Base-by-base conservation (phyloP, 2,797 vertebrate genomes). In the Naso thynnoides region DNA sequence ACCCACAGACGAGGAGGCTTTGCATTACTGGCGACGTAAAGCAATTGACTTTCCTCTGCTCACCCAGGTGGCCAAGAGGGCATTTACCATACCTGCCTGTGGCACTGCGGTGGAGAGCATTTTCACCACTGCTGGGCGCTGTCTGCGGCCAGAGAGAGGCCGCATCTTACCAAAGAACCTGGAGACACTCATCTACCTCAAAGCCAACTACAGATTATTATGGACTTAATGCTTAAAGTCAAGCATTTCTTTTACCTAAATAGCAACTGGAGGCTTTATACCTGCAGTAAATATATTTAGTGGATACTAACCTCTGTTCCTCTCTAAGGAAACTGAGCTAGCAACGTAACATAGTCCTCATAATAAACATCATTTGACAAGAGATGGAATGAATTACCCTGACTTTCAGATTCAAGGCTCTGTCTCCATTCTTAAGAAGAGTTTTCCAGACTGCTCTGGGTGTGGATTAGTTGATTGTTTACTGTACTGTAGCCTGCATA, bases 21-120 rank as follows among this genome's bases (percentile, higher is more conserved):
- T 95, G 80, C 95, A 95, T 80, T 95, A 94, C 87, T 95, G 95
- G 95, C 91, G 89, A 15, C 94, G 95, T 65, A 95, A 95, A 83
- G 91, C 91, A 6, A 94, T 95, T 31, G 95, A 95, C 91, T 95
- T 95, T 68, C 95, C 95, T 39, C 78, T 93, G 70, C 93, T 95
- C 21, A 86, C 94, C 66, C 93, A 94, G 78, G 92, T 95, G 71
- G 95, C 95, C 81, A 95, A 95, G 85, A 93, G 91, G 62, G 91
- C 94, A 1, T 94, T 95, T 29, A 95, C 95, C 31, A 83, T 95
- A 57, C 95, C 95, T 31, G 94, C 95, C 21, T 93, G 93, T 76
- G 85, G 91, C 76, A 94, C 95, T 14, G 75, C 84, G 41, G 94
- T 95, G 54, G 89, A 93, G 73, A 91, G 86, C 70, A 95, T 95